Evolutionary conservation across 2,113 vertebrate species (phyloP).

Genomic region (Chloropsis hardwickii): DNA sequence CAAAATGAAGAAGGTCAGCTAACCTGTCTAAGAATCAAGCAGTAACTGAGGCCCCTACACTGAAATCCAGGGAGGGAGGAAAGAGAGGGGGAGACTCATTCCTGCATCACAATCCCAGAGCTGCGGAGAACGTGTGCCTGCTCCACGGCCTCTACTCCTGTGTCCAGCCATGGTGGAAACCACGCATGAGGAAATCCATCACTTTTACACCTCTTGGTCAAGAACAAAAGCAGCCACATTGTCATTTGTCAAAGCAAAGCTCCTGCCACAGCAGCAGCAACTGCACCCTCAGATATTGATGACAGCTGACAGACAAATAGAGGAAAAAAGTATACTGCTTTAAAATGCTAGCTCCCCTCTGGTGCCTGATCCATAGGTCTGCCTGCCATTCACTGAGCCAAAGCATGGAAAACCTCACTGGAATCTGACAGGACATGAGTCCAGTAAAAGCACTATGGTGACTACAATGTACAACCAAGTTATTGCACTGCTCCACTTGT

Average conservation of each 20-base stretch:
- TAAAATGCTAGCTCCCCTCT: neutral
- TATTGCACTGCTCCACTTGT: neutral
- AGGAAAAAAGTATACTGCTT: neutral
- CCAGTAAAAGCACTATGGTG: neutral
- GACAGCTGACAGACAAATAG: neutral
- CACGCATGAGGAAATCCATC: neutral
- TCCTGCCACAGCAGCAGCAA: neutral
- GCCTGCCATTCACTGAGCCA: neutral
- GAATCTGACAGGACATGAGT: neutral
- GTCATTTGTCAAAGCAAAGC: neutral
- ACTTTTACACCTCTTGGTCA: neutral
- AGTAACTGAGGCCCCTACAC: neutral
- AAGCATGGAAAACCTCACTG: neutral
- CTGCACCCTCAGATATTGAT: neutral
- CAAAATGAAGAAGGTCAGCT: neutral
- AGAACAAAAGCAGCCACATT: neutral
- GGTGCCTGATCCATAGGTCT: neutral
- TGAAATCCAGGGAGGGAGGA: neutral
- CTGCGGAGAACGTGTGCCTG: accelerated
- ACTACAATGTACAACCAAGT: neutral
- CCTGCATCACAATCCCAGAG: neutral
- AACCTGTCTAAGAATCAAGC: neutral
- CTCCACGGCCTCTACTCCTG: neutral
- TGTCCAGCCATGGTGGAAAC: neutral
- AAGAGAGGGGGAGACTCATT: neutral